phyloP scores from a whole-genome alignment of 2,888 invertebrate species.

The Cheilosia vernalis region DNA sequence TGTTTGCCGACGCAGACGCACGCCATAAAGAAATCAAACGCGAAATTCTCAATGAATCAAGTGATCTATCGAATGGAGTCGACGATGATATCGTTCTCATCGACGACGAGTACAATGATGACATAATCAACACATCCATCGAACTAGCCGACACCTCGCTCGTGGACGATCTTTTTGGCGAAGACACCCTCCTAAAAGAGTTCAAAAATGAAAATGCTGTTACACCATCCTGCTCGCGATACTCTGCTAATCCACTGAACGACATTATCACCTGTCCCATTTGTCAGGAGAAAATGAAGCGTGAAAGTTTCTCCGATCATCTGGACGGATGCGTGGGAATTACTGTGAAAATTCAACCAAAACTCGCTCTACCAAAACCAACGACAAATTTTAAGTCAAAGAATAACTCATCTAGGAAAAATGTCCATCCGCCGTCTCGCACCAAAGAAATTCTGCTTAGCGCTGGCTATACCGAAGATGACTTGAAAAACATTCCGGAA shows the following conservation, averaged over 20 bases:
- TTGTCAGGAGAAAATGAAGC: constrained; percentile 81
- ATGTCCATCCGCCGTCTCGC: constrained; percentile 13
- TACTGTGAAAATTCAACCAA: constrained; percentile 76
- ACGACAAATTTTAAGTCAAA: constrained; percentile 15
- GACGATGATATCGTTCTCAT: constrained; percentile 81
- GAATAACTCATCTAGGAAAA: constrained; percentile 2
- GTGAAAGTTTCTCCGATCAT: constrained; percentile 79
- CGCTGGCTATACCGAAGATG: constrained; percentile 78
- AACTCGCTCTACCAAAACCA: constrained; percentile 29
- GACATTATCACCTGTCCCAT: constrained; percentile 82
- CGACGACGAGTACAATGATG: constrained; percentile 78
- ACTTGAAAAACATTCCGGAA: constrained; percentile 71
- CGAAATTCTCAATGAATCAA: constrained; percentile 80
- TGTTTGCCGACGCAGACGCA: constrained; percentile 76
- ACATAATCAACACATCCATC: constrained; percentile 71
- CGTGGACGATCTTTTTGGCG: constrained; percentile 81
- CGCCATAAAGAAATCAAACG: constrained; percentile 80
- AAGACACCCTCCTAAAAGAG: constrained; percentile 80
- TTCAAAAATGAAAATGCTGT: constrained; percentile 81
- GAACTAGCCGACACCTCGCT: constrained; percentile 80
- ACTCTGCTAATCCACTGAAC: constrained; percentile 76
- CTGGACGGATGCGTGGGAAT: constrained; percentile 82
- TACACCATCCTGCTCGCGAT: constrained; percentile 77
- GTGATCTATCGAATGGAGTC: constrained; percentile 73
- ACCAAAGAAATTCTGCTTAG: constrained; percentile 76